phyloP scores from a whole-genome alignment of 2,888 invertebrate genomes.

The Hydrotaea diabolus region DNA sequence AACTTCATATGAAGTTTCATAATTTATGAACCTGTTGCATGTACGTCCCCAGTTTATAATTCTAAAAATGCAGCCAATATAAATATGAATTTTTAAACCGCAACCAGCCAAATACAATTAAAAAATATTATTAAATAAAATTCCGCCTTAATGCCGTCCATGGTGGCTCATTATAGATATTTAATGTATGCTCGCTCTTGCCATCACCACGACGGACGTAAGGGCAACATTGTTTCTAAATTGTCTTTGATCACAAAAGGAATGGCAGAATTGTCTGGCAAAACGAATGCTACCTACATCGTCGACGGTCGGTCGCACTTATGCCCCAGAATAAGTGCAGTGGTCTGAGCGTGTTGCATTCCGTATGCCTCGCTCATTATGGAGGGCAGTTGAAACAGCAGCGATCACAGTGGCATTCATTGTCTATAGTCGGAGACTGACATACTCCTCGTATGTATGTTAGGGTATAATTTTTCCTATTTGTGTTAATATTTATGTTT shows the following conservation, averaged over 20 bases:
- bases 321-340: neutral
- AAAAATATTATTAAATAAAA: neutral
- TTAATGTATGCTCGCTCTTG: no score
- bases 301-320: neutral
- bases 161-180: neutral
- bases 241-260: slow-evolving; percentile 45
- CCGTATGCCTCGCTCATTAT: slow-evolving; percentile 10
- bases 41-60: neutral
- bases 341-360: neutral
- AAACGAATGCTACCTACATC: no score
- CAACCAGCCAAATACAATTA: neutral
- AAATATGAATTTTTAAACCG: neutral
- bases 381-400: no score
- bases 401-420: no score
- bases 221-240: slow-evolving; percentile 44
- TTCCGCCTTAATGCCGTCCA: neutral
- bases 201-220: neutral
- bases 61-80: neutral
- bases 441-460: no score
- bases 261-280: neutral
- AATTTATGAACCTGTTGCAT: neutral
- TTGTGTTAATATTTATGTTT: slow-evolving; percentile 32
- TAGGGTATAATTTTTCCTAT: slow-evolving; percentile 28
- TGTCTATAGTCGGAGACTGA: no score
- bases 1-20: no score